Conservation (phyloP, 2,113 vertebrate genomes). For the Ahaetulla prasina region DNA sequence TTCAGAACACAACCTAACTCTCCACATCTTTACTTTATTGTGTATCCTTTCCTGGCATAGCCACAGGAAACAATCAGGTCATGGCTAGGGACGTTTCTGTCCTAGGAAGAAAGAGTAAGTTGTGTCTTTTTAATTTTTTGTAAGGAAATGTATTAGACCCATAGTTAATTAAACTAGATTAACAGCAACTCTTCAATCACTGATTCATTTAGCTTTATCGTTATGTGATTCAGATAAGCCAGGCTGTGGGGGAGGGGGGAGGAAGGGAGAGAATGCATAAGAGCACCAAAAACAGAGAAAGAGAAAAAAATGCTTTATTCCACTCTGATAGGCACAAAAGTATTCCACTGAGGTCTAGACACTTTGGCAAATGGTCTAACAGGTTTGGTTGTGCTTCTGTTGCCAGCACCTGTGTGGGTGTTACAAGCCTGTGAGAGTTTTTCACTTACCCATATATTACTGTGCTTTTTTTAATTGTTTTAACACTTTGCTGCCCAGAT, state of each 20-base stretch:
- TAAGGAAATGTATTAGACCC: conserved; percentile 24
- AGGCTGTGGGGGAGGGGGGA: not conserved
- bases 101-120: conserved; percentile 32
- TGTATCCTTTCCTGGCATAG: conserved; percentile 26
- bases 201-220: not conserved
- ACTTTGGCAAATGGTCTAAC: conserved; percentile 11
- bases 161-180: conserved; percentile 39
- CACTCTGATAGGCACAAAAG: not conserved
- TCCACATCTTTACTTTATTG: conserved; percentile 9
- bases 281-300: not conserved
- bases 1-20: not conserved
- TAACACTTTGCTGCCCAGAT: not conserved
- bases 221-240: conserved; percentile 16
- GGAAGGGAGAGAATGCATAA: not conserved
- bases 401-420: not conserved
- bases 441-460: not conserved
- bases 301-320: not conserved
- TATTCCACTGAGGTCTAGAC: not conserved
- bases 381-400: not conserved
- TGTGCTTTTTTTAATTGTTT: not conserved
- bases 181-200: conserved; percentile 23
- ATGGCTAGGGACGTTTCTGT: conserved; percentile 31
- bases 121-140: not conserved
- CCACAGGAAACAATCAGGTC: conserved; percentile 24
- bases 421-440: not conserved